Conservation (phyloP, 2,113 vertebrate genomes). For the Elaphurus davidianus region DNA sequence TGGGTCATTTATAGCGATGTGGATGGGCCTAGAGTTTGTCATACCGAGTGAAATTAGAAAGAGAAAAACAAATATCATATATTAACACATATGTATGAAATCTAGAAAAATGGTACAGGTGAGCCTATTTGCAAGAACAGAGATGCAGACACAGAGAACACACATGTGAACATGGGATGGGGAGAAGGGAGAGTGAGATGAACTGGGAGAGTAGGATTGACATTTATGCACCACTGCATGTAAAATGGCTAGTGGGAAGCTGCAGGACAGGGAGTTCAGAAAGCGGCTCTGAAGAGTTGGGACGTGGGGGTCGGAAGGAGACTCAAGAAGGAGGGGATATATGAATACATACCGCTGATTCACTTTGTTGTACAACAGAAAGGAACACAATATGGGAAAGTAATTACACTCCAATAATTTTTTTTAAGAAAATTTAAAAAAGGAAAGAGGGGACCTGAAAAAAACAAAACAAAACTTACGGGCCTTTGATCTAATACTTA, state of each 20-base stretch:
- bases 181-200: not conserved
- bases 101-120: not conserved
- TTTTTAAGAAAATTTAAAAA: not conserved
- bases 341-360: not conserved
- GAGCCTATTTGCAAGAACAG: not conserved
- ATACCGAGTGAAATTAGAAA: not conserved
- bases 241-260: not conserved
- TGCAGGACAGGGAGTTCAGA: not conserved
- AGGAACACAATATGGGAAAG: not conserved
- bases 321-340: not conserved
- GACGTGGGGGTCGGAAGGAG: not conserved
- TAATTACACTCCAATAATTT: not conserved
- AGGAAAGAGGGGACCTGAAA: not conserved
- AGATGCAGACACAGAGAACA: not conserved
- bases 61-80: not conserved
- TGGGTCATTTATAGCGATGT: too few species aligned
- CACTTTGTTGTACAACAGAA: not conserved
- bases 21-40: not conserved
- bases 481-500: not conserved
- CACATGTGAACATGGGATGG: not conserved
- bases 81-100: not conserved
- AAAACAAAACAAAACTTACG: not conserved
- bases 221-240: accelerated
- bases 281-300: not conserved
- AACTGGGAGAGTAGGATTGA: accelerated